A percentile compares a stretch with the other conserved stretches of the same genome.
Conservation (phyloP, 1,140 invertebrate genomes). For the Micrasema longulum region DNA sequence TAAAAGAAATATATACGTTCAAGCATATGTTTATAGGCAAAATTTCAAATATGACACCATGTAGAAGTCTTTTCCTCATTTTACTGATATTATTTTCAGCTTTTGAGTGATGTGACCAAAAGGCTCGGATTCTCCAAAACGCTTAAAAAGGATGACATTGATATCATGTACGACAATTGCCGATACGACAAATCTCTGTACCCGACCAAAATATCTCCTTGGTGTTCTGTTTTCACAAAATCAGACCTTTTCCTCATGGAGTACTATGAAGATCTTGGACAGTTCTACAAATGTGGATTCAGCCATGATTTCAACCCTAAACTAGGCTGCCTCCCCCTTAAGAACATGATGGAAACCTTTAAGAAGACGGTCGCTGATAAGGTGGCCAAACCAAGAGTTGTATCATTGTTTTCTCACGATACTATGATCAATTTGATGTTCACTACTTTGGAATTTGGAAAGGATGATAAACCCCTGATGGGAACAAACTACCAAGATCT, state of each 20-base stretch:
- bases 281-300: slow-evolving; percentile 78
- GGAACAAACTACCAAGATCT: slow-evolving; percentile 70
- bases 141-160: slow-evolving; percentile 24
- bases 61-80: too few species aligned
- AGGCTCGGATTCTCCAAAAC: slow-evolving; percentile 33
- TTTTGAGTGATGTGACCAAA: slow-evolving; percentile 17
- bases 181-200: slow-evolving; percentile 81
- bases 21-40: too few species aligned
- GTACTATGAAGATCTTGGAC: slow-evolving; percentile 82
- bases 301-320: slow-evolving; percentile 73
- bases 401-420: slow-evolving; percentile 82
- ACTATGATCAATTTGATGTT: slow-evolving; percentile 72
- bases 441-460: slow-evolving; percentile 73
- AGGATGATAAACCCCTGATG: slow-evolving; percentile 70
- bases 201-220: slow-evolving; percentile 72
- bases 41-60: too few species aligned
- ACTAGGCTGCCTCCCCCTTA: slow-evolving; percentile 78
- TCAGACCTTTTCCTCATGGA: slow-evolving; percentile 79
- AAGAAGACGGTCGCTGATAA: slow-evolving; percentile 56
- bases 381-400: slow-evolving; percentile 66
- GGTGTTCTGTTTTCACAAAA: slow-evolving; percentile 79
- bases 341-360: slow-evolving; percentile 76
- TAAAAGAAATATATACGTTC: too few species aligned
- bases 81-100: slow-evolving; percentile 58
- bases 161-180: slow-evolving; percentile 63